Evolutionary conservation across 2,113 vertebrate species (phyloP), one percentile per base, ranked within the genome.

Genomic region (Scomber japonicus): DNA sequence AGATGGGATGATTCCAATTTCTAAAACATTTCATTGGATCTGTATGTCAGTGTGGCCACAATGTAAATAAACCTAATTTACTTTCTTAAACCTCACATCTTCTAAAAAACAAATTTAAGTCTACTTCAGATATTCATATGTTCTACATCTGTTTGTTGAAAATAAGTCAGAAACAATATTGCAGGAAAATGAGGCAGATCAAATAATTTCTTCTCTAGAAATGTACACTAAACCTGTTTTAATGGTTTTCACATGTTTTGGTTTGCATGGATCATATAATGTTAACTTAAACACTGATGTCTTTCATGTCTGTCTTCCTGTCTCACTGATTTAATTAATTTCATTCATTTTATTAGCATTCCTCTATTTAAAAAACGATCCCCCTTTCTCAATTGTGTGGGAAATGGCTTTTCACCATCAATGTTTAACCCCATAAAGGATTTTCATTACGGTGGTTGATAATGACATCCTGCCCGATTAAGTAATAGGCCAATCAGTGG

Each of bases 401-500:
- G 77, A 90, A 84, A 86, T 44, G 5, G 24, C 67, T 83, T 88
- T 83, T 76, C 53, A 79, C 75, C 76, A 80, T 86, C 83, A 77
- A 78, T 71, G 50, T 91, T 89, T 89, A 88, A 87, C 74, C 81
- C 72, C 46, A 15, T 60, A 73, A 79, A 61, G 59, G 69, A 79
- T 87, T 85, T 90, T 91, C 87, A 90, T 91, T 87, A 69, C 30
- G 6, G 68, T 3, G 14, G 16, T 53, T 78, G 55, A 66, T 86
- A 86, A 89, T 88, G 79, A 88, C 90, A 91, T 88, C 87, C 71
- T 85, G 82, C 79, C 57, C 24, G 46, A 88, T 90, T 88, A 87
- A 83, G 85, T 86, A 91, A 91, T 82, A 21, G 68, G 78, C 83
- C 90, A 91, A 94, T 94, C 91, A 93, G 87, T 66, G 80, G 79